Conservation (phyloP, 2,797 vertebrate species). For the Gymnodraco acuticeps region DNA sequence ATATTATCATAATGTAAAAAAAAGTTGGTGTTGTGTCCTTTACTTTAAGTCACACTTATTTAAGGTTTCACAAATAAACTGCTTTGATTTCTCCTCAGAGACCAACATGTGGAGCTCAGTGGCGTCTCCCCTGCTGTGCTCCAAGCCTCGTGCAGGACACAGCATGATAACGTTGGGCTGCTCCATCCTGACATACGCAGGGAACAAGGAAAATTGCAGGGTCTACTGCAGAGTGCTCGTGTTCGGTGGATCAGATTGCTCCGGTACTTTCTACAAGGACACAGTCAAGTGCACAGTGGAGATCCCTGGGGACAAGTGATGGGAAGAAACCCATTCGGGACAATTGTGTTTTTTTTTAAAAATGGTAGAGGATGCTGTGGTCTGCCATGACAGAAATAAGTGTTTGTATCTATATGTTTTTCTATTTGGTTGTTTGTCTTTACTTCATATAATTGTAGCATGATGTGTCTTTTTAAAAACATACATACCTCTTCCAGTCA, state of each 20-base stretch:
- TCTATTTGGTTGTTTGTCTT: slow-evolving; percentile 3
- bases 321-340: background rate
- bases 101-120: slow-evolving; percentile 87
- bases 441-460: background rate
- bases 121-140: slow-evolving; percentile 78
- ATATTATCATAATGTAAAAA: background rate
- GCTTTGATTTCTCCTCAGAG: slow-evolving; percentile 74
- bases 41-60: background rate
- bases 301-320: slow-evolving; percentile 63
- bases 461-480: slow-evolving; percentile 4
- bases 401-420: background rate
- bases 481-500: background rate
- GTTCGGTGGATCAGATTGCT: slow-evolving; percentile 91
- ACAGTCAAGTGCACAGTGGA: slow-evolving; percentile 77
- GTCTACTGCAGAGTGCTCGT: slow-evolving; percentile 81
- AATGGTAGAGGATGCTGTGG: background rate
- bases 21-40: background rate
- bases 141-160: slow-evolving; percentile 89
- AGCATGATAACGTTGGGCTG: slow-evolving; percentile 83
- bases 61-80: background rate
- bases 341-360: background rate
- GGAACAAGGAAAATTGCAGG: slow-evolving; percentile 50
- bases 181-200: slow-evolving; percentile 46
- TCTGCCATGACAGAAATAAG: slow-evolving; percentile 6
- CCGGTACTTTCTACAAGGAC: slow-evolving; percentile 88